Percentiles rank a stretch among this genome's conserved stretches.
These are phyloP conservation scores for Scleropages formosus DNA, from an alignment of 2,797 vertebrate species.

Conservation along the genomic window DNA sequence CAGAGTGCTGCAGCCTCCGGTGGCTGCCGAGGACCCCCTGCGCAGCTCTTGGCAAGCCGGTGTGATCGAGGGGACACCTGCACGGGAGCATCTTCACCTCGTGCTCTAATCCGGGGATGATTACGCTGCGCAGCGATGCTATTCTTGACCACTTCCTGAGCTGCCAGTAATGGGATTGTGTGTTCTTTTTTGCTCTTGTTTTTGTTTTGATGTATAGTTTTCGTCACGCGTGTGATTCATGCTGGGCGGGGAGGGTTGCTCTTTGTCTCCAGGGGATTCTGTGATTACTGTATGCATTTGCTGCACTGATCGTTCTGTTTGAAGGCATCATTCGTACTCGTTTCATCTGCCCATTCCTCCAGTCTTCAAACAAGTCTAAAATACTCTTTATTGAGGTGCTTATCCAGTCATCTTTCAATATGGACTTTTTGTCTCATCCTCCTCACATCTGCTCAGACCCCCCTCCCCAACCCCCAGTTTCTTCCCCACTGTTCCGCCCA, in stretches of 20 bases:
- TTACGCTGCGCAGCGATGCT: slow-evolving; percentile 12
- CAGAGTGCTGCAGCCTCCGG: too few relatives aligned
- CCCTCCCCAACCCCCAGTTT: background rate
- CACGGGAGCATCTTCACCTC: background rate
- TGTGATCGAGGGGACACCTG: background rate
- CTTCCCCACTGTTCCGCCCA: background rate
- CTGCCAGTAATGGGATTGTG: slow-evolving; percentile 27
- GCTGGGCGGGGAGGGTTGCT: background rate
- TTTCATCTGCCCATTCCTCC: background rate
- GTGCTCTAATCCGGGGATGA: slow-evolving; percentile 24
- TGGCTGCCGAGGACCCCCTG: background rate
- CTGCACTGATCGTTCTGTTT: background rate
- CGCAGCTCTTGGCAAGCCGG: background rate
- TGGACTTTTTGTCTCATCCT: background rate
- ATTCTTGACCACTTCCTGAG: slow-evolving; percentile 19
- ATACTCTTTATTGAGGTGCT: too few relatives aligned
- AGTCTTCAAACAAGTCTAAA: background rate
- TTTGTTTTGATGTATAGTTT: background rate
- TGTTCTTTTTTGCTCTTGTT: background rate
- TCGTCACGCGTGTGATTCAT: background rate
- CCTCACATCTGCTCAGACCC: background rate
- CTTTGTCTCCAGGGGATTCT: background rate
- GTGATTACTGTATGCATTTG: background rate
- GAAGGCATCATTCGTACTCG: background rate
- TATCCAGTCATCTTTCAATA: background rate